phyloP scores from a whole-genome alignment of 2,113 vertebrate genomes.

The Hymenochirus boettgeri region DNA sequence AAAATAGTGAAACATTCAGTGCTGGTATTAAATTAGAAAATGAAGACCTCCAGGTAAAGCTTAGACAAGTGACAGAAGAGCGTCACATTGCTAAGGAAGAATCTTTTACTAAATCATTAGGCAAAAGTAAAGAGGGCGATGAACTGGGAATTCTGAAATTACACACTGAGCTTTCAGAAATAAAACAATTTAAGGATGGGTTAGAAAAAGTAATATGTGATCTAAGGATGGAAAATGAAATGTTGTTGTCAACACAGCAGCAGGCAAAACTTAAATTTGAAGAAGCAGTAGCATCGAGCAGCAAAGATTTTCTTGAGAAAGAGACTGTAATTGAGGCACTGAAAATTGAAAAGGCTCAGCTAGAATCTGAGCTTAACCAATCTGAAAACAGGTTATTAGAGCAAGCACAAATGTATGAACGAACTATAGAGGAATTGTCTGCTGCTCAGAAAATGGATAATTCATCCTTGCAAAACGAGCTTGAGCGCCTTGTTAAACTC shows the following conservation, averaged over 20 bases:
- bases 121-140: constrained; percentile 55
- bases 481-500: constrained; percentile 68
- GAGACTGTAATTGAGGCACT: constrained; percentile 72
- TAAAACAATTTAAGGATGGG: constrained; percentile 63
- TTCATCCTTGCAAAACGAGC: constrained; percentile 71
- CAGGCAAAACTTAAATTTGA: constrained; percentile 65
- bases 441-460: constrained; percentile 64
- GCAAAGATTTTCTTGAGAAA: constrained; percentile 70
- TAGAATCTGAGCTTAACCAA: constrained; percentile 71
- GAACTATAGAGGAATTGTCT: constrained; percentile 73
- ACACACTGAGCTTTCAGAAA: constrained; percentile 64
- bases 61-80: constrained; percentile 69
- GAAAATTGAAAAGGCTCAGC: constrained; percentile 74
- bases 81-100: constrained; percentile 52
- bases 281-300: constrained; percentile 60
- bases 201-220: constrained; percentile 69
- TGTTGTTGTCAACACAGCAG: constrained; percentile 58
- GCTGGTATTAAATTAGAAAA: constrained; percentile 61
- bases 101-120: constrained; percentile 39
- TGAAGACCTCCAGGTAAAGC: constrained; percentile 58
- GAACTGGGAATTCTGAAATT: constrained; percentile 68
- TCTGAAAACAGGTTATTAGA: constrained; percentile 66
- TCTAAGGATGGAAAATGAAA: constrained; percentile 75
- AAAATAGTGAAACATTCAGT: constrained; percentile 61
- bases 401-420: constrained; percentile 70